Conservation (phyloP, 2,888 invertebrate species). For the Caenorhabditis panamensis region DNA sequence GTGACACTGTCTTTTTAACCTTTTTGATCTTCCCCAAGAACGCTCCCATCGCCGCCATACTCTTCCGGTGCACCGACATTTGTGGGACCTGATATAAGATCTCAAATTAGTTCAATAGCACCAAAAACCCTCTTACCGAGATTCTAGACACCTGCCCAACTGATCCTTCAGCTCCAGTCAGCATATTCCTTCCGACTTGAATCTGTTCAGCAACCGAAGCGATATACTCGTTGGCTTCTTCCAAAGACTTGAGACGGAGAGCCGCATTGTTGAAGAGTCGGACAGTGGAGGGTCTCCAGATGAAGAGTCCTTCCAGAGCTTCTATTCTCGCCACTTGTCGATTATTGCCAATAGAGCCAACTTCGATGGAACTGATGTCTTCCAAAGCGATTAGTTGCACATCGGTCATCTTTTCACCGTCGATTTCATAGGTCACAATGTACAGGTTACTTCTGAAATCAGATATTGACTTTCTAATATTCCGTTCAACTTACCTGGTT, state of each 20-base stretch:
- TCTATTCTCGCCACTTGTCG: conserved; percentile 39
- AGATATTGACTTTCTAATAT: not conserved
- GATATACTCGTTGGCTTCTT: conserved; percentile 82
- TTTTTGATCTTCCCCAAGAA: no score
- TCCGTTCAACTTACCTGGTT: conserved; percentile 60
- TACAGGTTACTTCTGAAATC: conserved; percentile 88
- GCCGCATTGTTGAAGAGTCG: conserved; percentile 98
- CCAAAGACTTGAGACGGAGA: conserved; percentile 87
- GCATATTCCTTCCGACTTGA: conserved; percentile 76
- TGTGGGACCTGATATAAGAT: conserved; percentile 32
- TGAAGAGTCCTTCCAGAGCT: conserved; percentile 34
- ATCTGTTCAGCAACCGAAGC: conserved; percentile 76
- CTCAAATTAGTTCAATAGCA: no score
- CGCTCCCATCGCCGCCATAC: no score
- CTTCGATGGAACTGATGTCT: conserved; percentile 88
- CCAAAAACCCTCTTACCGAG: not conserved
- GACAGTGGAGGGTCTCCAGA: conserved; percentile 91
- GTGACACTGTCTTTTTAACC: no score
- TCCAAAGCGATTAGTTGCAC: conserved; percentile 87
- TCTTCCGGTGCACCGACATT: no score
- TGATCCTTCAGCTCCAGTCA: conserved; percentile 15
- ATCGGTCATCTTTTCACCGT: conserved; percentile 91
- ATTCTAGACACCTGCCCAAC: no score
- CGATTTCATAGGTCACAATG: conserved; percentile 95
- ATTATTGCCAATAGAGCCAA: conserved; percentile 32